phyloP scores from a whole-genome alignment of 2,797 vertebrate species.

The Gymnothorax javanicus region DNA sequence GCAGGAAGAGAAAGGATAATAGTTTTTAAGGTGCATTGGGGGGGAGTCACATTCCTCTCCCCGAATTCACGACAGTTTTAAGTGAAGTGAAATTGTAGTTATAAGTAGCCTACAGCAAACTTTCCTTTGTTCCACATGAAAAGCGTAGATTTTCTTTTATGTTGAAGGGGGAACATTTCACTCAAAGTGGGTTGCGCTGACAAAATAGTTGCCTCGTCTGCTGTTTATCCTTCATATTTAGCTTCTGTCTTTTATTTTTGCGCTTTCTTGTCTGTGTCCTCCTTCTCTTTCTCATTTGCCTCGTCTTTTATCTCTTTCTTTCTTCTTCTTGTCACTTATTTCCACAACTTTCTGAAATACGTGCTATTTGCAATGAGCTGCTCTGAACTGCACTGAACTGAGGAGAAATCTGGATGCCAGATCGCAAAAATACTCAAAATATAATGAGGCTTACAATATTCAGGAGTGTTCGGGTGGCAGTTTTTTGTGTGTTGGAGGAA shows the following conservation, averaged over 20 bases:
- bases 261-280: neutral
- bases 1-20: neutral
- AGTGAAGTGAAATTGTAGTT: neutral
- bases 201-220: neutral
- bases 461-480: neutral
- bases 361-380: neutral
- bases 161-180: neutral
- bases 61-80: neutral
- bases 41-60: neutral
- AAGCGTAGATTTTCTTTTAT: neutral
- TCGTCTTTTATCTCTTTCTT: too few relatives aligned
- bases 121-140: neutral
- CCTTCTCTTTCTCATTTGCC: too few relatives aligned
- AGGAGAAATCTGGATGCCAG: neutral
- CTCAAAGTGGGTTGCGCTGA: neutral
- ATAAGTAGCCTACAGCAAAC: neutral
- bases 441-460: neutral
- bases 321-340: neutral
- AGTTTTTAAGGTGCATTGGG: neutral
- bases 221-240: neutral
- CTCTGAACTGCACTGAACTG: neutral
- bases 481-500: neutral
- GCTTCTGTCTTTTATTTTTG: neutral
- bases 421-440: slow-evolving; percentile 16
- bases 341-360: neutral